Percentiles rank a stretch among this genome's conserved stretches.
Conservation (phyloP, 2,113 vertebrate species). For the Mirounga angustirostris region DNA sequence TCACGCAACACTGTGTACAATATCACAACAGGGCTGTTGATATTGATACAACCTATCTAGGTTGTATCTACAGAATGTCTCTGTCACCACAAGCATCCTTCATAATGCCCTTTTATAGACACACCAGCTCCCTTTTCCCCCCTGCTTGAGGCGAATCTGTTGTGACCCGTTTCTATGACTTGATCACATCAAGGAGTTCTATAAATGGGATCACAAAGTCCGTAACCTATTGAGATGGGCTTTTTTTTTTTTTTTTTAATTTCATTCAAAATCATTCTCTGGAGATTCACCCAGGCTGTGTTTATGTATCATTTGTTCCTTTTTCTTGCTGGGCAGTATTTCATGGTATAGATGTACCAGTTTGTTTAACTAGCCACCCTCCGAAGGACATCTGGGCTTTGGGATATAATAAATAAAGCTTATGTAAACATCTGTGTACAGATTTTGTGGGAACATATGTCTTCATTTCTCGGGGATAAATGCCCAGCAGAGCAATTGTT, state of each 20-base stretch:
- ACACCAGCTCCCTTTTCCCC: rapidly evolving
- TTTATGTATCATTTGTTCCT: not conserved
- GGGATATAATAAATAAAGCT: not conserved
- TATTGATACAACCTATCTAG: not conserved
- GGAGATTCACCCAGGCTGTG: too few relatives aligned
- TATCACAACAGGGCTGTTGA: not conserved
- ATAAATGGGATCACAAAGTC: not conserved
- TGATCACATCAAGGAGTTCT: not conserved
- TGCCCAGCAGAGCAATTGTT: not conserved
- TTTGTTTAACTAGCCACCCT: not conserved
- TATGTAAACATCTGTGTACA: not conserved
- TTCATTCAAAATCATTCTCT: not conserved
- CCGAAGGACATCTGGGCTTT: not conserved
- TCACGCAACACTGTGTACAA: not conserved
- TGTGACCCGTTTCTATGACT: not conserved
- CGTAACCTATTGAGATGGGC: not conserved
- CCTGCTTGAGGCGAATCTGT: too few relatives aligned
- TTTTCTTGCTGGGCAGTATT: not conserved
- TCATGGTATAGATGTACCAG: not conserved
- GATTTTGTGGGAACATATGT: not conserved
- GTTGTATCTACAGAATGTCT: too few relatives aligned
- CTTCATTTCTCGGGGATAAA: not conserved
- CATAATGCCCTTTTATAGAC: too few relatives aligned
- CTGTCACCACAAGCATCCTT: not conserved
- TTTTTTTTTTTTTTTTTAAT: not conserved